Evolutionary conservation across 2,888 invertebrate genomes (phyloP).

Genomic region (Prosapia bicincta): DNA sequence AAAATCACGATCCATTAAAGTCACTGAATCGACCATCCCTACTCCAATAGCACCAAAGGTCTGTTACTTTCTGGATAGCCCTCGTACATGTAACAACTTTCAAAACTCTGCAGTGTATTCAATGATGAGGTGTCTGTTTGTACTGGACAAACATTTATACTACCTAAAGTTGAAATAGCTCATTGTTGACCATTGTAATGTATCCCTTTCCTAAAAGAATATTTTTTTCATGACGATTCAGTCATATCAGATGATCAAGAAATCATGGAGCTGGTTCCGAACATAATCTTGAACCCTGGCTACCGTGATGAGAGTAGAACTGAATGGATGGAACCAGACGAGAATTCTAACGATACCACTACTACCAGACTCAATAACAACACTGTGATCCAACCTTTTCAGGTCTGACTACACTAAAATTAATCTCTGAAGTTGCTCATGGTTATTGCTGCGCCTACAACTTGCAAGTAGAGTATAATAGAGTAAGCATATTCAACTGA

Average conservation of each 20-base stretch:
- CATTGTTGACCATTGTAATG: background rate
- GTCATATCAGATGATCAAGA: slow-evolving; percentile 63
- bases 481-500: no score
- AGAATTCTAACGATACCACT: slow-evolving; percentile 37
- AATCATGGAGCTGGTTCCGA: slow-evolving; percentile 84
- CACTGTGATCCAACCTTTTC: slow-evolving; percentile 34
- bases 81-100: no score
- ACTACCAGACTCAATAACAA: slow-evolving; percentile 38
- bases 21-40: no score
- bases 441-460: background rate
- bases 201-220: background rate
- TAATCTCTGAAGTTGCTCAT: background rate
- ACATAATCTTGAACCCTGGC: slow-evolving; percentile 87
- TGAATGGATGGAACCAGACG: slow-evolving; percentile 36
- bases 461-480: background rate
- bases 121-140: no score
- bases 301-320: slow-evolving; percentile 59
- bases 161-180: no score
- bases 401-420: slow-evolving; percentile 29
- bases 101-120: no score
- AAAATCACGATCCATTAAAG: no score
- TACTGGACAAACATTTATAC: no score
- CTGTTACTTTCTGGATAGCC: no score
- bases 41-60: no score
- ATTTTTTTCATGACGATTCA: background rate